A percentile compares a stretch with the other conserved stretches of the same genome.
Conservation (phyloP, 2,113 vertebrate genomes). For the Istiophorus platypterus region DNA sequence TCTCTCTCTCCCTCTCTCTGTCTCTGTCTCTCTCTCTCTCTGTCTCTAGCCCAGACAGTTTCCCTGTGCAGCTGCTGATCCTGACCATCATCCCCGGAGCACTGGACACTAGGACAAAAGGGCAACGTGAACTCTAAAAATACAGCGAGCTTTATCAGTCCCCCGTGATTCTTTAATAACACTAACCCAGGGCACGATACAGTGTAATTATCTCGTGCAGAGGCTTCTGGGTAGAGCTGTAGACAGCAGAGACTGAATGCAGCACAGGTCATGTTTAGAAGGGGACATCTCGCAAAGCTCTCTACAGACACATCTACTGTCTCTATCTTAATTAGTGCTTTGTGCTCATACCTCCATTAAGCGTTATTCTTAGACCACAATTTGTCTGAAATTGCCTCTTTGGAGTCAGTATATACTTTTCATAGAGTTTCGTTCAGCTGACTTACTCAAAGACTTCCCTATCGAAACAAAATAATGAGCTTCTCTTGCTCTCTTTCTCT, state of each 20-base stretch:
- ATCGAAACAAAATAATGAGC: not conserved
- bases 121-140: conserved; percentile 62
- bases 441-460: not conserved
- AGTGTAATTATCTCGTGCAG: conserved; percentile 58
- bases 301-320: not conserved
- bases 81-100: conserved; percentile 35
- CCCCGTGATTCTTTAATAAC: conserved; percentile 50
- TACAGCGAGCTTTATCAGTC: conserved; percentile 54
- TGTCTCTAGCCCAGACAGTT: conserved; percentile 21
- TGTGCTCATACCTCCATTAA: not conserved
- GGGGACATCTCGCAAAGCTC: conserved; percentile 5
- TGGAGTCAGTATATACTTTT: not conserved
- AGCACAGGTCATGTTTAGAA: conserved; percentile 47
- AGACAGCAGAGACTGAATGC: conserved; percentile 25
- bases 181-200: conserved; percentile 35
- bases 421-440: conserved; percentile 3
- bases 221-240: conserved; percentile 33
- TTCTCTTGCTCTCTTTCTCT: not conserved
- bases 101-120: conserved; percentile 54
- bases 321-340: not conserved
- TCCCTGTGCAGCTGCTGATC: conserved; percentile 22
- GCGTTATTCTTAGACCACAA: not conserved
- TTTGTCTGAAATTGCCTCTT: conserved; percentile 16
- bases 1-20: not conserved
- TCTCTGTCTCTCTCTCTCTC: not conserved